These are phyloP conservation scores for Amiota communis DNA, from an alignment of 2,888 invertebrate species.

Conservation along the genomic window DNA sequence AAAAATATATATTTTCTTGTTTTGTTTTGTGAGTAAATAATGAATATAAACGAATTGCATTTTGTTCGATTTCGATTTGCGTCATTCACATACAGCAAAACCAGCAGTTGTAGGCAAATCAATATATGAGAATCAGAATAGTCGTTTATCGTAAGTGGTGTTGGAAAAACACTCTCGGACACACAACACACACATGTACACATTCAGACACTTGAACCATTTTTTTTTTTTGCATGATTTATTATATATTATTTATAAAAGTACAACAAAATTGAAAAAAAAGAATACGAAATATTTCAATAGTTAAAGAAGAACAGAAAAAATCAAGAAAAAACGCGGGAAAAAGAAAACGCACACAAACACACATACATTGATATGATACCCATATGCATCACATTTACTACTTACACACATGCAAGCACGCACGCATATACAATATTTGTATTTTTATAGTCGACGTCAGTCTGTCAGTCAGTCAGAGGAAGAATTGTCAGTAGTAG, in stretches of 20 bases:
- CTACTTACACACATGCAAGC: constrained; percentile 5
- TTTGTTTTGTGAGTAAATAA: constrained; percentile 45
- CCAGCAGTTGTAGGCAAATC: constrained; percentile 2
- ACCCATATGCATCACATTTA: background rate
- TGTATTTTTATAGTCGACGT: background rate
- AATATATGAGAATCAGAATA: background rate
- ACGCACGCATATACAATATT: background rate
- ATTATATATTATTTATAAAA: background rate
- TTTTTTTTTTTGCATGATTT: background rate
- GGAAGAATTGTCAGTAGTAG: background rate
- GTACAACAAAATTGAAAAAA: background rate
- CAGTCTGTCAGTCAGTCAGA: background rate
- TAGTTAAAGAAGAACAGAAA: constrained; percentile 4
- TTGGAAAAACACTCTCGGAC: too few species aligned
- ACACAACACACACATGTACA: too few species aligned
- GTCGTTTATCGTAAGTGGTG: too few species aligned
- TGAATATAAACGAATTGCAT: background rate
- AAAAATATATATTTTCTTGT: background rate
- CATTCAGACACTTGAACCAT: too few species aligned
- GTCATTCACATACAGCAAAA: constrained; percentile 45
- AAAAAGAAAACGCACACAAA: constrained; percentile 12
- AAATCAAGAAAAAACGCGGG: constrained; percentile 21
- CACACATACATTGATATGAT: background rate
- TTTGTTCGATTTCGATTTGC: constrained; percentile 45
- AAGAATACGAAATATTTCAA: background rate